These are phyloP conservation scores for Acanthurus lineatus DNA, from an alignment of 2,797 vertebrate genomes.

Conservation along the genomic window DNA sequence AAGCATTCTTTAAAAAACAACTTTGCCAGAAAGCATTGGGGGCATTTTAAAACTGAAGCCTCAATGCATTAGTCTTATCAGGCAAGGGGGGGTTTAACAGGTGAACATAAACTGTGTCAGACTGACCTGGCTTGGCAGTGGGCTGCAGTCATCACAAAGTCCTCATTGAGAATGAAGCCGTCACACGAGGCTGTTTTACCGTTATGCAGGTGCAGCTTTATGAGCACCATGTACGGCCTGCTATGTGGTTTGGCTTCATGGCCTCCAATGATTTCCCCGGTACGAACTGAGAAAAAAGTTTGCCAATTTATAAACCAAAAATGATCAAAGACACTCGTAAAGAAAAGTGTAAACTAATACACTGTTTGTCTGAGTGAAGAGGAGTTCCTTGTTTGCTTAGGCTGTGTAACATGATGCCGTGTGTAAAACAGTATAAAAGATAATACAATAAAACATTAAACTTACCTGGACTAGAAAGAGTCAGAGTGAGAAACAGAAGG, in stretches of 20 bases:
- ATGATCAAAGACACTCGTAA: neutral
- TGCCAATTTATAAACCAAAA: neutral
- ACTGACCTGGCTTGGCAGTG: slow-evolving; percentile 71
- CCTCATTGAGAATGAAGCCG: slow-evolving; percentile 74
- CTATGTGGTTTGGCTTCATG: slow-evolving; percentile 52
- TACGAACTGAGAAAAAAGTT: slow-evolving; percentile 1
- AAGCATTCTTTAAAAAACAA: neutral
- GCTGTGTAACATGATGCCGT: neutral
- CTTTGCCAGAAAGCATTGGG: no score
- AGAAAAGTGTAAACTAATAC: neutral
- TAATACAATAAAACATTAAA: neutral
- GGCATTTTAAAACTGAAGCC: no score
- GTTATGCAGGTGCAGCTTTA: rapidly evolving
- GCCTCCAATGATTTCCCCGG: slow-evolving; percentile 59
- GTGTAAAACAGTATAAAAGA: neutral
- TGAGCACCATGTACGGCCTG: slow-evolving; percentile 73
- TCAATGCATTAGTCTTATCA: no score
- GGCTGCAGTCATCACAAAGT: slow-evolving; percentile 79
- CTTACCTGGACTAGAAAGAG: slow-evolving; percentile 45
- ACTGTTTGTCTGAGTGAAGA: no score
- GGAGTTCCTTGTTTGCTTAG: neutral
- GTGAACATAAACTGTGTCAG: neutral
- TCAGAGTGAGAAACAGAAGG: slow-evolving; percentile 30
- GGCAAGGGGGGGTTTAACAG: no score
- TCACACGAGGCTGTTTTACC: rapidly evolving